Evolutionary conservation across 2,888 invertebrate genomes (phyloP).

Genomic region (Auanema freiburgensis): DNA sequence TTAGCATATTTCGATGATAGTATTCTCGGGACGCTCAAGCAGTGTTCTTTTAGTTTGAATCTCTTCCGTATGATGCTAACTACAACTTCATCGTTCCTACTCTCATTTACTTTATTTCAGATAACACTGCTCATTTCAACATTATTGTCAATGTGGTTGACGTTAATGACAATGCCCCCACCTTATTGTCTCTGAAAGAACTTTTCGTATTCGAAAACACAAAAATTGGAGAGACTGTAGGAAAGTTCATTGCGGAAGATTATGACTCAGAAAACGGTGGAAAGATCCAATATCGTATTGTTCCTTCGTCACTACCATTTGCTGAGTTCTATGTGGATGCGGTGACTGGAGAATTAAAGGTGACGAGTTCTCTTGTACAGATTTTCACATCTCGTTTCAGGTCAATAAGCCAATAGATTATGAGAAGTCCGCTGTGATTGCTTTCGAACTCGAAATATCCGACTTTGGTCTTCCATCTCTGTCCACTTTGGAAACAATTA

Average conservation of each 20-base stretch:
- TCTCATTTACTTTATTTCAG: conserved; percentile 5
- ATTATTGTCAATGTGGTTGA: conserved; percentile 12
- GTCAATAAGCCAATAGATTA: conserved; percentile 29
- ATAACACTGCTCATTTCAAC: conserved; percentile 7
- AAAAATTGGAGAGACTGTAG: conserved; percentile 8
- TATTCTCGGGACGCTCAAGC: too few relatives aligned
- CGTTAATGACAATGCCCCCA: conserved; percentile 20
- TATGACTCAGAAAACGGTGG: conserved; percentile 6
- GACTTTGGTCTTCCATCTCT: conserved; percentile 10
- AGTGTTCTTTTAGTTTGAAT: too few relatives aligned
- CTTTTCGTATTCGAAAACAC: conserved; percentile 17
- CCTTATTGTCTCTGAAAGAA: conserved; percentile 5
- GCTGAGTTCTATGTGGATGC: conserved; percentile 28
- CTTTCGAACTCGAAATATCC: conserved; percentile 9
- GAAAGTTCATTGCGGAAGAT: conserved; percentile 3
- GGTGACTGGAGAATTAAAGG: conserved; percentile 28
- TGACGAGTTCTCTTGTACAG: conserved; percentile 14
- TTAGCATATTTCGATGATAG: too few relatives aligned
- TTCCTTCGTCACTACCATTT: conserved; percentile 22
- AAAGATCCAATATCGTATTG: conserved; percentile 23
- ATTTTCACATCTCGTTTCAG: conserved; percentile 6
- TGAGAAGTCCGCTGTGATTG: conserved; percentile 12
- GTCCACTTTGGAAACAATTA: conserved; percentile 4
- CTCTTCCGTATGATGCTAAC: too few relatives aligned
- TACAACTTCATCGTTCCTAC: not conserved